phyloP scores from a whole-genome alignment of 2,113 vertebrate genomes.

The Peromyscus maniculatus region DNA sequence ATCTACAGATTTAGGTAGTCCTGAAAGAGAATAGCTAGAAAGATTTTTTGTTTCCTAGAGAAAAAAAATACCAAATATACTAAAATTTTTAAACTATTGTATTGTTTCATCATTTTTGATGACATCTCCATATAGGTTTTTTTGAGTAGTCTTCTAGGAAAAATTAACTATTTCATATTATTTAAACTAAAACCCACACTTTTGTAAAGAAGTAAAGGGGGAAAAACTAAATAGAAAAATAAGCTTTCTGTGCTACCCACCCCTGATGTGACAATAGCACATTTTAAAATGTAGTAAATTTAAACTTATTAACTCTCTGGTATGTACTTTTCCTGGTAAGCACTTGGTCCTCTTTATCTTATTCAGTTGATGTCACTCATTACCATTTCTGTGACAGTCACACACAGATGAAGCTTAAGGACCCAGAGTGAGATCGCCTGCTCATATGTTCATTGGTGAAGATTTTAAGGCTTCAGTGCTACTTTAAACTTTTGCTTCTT shows the following conservation, averaged over 20 bases:
- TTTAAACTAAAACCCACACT: too few species aligned
- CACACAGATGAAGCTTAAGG: background rate
- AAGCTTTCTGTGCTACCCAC: too few species aligned
- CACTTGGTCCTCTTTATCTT: background rate
- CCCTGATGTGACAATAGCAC: background rate
- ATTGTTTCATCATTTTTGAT: background rate
- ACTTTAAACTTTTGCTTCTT: too few species aligned
- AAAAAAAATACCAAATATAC: background rate
- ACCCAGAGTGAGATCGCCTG: background rate
- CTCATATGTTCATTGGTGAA: background rate
- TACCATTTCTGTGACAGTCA: background rate
- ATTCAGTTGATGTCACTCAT: rapidly evolving
- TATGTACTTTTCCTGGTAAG: background rate
- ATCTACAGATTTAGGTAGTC: background rate
- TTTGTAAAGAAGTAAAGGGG: background rate
- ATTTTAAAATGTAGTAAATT: background rate
- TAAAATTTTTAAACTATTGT: background rate
- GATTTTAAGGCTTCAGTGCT: background rate
- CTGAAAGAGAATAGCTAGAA: background rate
- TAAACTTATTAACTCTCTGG: background rate
- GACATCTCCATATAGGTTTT: background rate
- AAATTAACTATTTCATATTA: background rate
- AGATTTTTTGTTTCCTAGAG: background rate
- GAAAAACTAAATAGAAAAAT: background rate
- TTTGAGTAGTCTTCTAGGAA: background rate